Conservation (phyloP, 2,113 vertebrate species). For the Cisticola juncidis region DNA sequence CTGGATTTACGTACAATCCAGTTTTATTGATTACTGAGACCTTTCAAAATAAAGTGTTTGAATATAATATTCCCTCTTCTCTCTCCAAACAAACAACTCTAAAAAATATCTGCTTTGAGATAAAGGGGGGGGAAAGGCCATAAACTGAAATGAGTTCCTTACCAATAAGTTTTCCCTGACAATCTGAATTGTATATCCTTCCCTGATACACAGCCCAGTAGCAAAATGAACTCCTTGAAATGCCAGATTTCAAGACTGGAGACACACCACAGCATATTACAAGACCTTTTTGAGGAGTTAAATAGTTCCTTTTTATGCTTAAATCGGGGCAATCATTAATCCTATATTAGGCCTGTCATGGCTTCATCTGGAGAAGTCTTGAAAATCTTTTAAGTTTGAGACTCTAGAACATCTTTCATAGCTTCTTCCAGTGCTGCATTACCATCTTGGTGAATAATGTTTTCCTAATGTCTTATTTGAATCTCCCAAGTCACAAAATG, state of each 20-base stretch:
- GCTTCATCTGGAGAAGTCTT: not conserved
- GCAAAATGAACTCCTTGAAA: not conserved
- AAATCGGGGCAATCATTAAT: not conserved
- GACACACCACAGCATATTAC: not conserved
- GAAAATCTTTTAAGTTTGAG: not conserved
- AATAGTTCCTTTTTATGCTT: not conserved
- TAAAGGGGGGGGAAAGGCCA: fast-evolving
- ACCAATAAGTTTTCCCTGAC: not conserved
- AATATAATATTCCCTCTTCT: not conserved
- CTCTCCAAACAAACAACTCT: not conserved
- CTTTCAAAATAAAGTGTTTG: not conserved
- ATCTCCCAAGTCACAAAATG: not conserved
- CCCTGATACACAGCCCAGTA: not conserved
- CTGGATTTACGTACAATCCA: not conserved
- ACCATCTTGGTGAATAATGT: not conserved
- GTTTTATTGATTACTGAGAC: not conserved
- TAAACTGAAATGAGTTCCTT: not conserved
- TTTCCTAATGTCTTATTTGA: not conserved
- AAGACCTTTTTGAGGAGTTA: not conserved
- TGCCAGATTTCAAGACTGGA: not conserved
- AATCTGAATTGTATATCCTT: not conserved
- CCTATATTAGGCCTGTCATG: not conserved
- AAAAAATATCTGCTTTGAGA: not conserved
- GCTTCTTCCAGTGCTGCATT: not conserved
- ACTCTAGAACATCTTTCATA: not conserved